phyloP scores from a whole-genome alignment of 2,888 invertebrate genomes.

The Cybosia mesomella region DNA sequence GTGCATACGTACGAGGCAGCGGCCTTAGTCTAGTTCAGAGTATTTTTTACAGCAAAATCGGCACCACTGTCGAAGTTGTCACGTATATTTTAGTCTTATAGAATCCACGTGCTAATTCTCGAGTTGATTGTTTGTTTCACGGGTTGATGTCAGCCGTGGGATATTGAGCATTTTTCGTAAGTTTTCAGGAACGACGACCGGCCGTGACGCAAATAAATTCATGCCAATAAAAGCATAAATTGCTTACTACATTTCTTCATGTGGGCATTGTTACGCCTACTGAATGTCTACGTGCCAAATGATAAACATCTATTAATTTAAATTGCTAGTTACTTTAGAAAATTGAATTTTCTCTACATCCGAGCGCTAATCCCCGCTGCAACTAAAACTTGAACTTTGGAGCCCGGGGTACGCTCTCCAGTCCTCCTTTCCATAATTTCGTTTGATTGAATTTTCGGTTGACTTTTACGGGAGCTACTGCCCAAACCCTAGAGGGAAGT shows the following conservation, averaged over 20 bases:
- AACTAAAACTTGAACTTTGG: not conserved
- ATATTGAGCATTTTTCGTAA: slow-evolving; percentile 59
- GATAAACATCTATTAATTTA: slow-evolving; percentile 60
- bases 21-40: no score
- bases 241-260: slow-evolving; percentile 54
- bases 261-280: slow-evolving; percentile 52
- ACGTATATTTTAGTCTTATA: not conserved
- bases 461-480: no score
- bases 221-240: slow-evolving; percentile 65
- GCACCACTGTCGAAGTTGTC: no score
- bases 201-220: slow-evolving; percentile 67
- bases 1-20: no score
- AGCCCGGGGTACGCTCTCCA: not conserved
- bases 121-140: not conserved
- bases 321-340: slow-evolving; percentile 50
- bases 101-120: not conserved
- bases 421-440: not conserved
- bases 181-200: slow-evolving; percentile 75
- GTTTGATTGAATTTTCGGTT: no score
- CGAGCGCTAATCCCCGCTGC: no score
- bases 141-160: slow-evolving; percentile 40
- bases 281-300: slow-evolving; percentile 62
- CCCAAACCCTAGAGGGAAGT: no score
- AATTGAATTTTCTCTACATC: not conserved
- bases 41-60: no score